Evolutionary conservation across 2,113 vertebrate species (phyloP).

Genomic region (Dipodomys ordii): DNA sequence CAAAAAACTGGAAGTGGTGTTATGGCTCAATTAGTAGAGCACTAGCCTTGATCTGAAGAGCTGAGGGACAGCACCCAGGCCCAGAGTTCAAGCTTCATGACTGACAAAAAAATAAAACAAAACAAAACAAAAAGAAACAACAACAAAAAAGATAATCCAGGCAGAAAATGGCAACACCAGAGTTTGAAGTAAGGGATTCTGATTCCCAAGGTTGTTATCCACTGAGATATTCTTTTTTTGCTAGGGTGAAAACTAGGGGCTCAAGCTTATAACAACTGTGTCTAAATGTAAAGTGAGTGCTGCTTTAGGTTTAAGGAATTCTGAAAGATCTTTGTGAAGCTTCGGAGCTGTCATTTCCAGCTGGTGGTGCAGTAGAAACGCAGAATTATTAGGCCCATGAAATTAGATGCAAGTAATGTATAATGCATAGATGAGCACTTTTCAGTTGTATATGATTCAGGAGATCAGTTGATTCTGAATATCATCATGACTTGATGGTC

Average conservation of each 20-base stretch:
- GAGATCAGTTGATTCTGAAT: not conserved
- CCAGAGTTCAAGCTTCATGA: too few relatives aligned
- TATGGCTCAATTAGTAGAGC: too few relatives aligned
- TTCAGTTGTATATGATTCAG: not conserved
- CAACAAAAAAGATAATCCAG: not conserved
- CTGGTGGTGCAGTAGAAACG: not conserved
- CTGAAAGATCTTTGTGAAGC: not conserved
- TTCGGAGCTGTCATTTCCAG: not conserved
- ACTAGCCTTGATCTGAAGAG: too few relatives aligned
- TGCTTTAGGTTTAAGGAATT: not conserved
- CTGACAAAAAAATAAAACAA: too few relatives aligned
- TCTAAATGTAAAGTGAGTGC: not conserved
- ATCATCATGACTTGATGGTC: not conserved
- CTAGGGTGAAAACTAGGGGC: not conserved
- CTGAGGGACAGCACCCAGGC: too few relatives aligned
- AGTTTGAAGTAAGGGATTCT: not conserved
- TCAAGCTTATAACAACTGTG: not conserved
- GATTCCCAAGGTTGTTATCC: not conserved
- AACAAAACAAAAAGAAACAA: too few relatives aligned
- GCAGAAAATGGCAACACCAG: not conserved
- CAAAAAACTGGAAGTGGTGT: too few relatives aligned
- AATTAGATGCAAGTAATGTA: not conserved
- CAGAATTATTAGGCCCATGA: not conserved
- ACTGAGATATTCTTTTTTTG: not conserved
- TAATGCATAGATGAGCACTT: not conserved